Evolutionary conservation across 2,888 invertebrate species (phyloP).

Genomic region (Geophilus truncorum): DNA sequence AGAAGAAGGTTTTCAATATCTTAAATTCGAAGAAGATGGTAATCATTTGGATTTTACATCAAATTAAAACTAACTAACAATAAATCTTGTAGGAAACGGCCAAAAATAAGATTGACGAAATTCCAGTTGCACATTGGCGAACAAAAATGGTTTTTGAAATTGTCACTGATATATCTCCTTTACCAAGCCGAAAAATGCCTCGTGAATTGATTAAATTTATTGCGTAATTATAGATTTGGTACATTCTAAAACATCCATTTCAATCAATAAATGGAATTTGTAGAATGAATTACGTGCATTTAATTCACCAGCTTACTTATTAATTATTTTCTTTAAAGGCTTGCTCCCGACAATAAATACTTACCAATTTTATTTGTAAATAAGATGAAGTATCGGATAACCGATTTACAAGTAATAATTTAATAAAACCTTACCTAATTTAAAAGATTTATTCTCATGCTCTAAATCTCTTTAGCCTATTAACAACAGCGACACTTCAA

Average conservation of each 20-base stretch:
- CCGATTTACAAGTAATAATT: not conserved
- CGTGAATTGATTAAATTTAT: conserved; percentile 61
- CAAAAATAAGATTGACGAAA: conserved; percentile 38
- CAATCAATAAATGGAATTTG: too few species aligned
- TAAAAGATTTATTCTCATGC: not conserved
- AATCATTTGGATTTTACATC: not conserved
- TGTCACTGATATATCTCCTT: conserved; percentile 64
- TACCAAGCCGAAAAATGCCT: conserved; percentile 64
- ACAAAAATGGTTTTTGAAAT: conserved; percentile 67
- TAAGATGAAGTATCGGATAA: conserved; percentile 5
- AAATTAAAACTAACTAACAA: not conserved
- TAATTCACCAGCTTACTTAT: not conserved
- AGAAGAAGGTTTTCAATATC: not conserved
- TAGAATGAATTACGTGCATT: conserved; percentile 34
- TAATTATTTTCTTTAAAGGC: conserved; percentile 50
- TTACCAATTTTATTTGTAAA: conserved; percentile 59
- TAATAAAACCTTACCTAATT: not conserved
- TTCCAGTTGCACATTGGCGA: conserved; percentile 68
- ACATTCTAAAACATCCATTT: too few species aligned
- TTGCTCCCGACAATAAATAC: conserved; percentile 61
- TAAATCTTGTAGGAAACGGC: not conserved
- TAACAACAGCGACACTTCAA: not conserved
- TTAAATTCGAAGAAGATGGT: not conserved
- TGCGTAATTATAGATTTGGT: too few species aligned
- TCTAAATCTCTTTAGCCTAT: not conserved